phyloP scores from a whole-genome alignment of 2,113 vertebrate genomes.

The Fukomys damarensis region DNA sequence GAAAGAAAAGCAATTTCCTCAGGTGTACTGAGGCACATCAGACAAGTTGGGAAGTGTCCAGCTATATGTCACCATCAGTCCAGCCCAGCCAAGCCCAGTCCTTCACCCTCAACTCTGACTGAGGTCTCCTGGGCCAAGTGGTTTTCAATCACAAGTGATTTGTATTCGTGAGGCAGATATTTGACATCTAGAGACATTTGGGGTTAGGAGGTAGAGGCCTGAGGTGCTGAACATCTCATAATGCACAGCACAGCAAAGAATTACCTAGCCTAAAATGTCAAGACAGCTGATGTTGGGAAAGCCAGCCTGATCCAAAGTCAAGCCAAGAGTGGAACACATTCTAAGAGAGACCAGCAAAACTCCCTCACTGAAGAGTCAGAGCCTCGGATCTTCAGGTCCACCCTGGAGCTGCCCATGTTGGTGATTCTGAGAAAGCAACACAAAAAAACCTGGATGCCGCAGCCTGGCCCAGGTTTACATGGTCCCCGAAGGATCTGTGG shows the following conservation, averaged over 20 bases:
- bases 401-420: accelerated
- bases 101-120: background rate
- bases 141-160: background rate
- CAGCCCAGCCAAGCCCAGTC: background rate
- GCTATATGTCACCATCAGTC: background rate
- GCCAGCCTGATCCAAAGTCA: background rate
- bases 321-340: background rate
- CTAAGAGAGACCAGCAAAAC: background rate
- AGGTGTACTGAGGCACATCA: background rate
- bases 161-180: background rate
- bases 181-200: background rate
- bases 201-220: background rate
- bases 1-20: background rate
- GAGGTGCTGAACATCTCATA: background rate
- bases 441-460: background rate
- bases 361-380: background rate
- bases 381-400: background rate
- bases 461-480: background rate
- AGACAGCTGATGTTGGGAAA: background rate
- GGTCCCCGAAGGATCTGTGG: background rate
- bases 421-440: background rate
- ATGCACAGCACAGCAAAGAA: background rate
- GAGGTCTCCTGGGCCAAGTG: background rate
- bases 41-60: background rate
- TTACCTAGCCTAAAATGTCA: background rate